These are phyloP conservation scores for Labia minor DNA, from an alignment of 2,888 invertebrate species.

Conservation along the genomic window DNA sequence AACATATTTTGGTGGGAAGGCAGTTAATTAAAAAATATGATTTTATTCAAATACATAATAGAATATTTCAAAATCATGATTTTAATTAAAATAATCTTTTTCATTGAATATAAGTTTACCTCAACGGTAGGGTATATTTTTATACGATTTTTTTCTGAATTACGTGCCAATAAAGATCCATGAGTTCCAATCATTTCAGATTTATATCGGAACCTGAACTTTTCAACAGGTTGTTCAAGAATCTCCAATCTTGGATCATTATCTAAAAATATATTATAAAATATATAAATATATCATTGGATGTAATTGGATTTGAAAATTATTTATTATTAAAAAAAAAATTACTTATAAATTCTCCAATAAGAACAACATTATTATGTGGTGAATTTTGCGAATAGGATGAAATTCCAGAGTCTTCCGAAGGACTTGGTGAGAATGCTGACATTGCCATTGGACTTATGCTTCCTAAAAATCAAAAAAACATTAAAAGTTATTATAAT, in stretches of 20 bases:
- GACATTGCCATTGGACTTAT: not conserved
- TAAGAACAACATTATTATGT: not conserved
- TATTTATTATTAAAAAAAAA: not conserved
- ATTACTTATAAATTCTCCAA: not conserved
- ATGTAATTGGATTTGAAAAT: too few species aligned
- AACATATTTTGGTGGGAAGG: too few species aligned
- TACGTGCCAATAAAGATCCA: constrained; percentile 60
- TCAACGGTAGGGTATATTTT: constrained; percentile 67
- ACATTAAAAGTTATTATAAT: too few species aligned
- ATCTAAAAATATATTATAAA: too few species aligned
- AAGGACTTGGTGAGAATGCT: not conserved
- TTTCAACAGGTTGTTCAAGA: constrained; percentile 62
- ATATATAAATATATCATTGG: too few species aligned
- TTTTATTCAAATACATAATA: too few species aligned
- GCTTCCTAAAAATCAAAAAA: not conserved
- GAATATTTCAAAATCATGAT: too few species aligned
- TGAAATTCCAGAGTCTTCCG: not conserved
- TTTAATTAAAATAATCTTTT: not conserved
- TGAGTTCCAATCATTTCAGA: constrained; percentile 83
- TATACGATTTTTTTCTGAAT: constrained; percentile 45
- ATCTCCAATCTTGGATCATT: constrained; percentile 45
- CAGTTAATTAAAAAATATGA: too few species aligned
- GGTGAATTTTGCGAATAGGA: not conserved
- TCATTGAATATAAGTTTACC: constrained; percentile 37
- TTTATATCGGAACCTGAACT: constrained; percentile 72